Conservation (phyloP, 2,797 vertebrate species). For the Tapirus indicus region DNA sequence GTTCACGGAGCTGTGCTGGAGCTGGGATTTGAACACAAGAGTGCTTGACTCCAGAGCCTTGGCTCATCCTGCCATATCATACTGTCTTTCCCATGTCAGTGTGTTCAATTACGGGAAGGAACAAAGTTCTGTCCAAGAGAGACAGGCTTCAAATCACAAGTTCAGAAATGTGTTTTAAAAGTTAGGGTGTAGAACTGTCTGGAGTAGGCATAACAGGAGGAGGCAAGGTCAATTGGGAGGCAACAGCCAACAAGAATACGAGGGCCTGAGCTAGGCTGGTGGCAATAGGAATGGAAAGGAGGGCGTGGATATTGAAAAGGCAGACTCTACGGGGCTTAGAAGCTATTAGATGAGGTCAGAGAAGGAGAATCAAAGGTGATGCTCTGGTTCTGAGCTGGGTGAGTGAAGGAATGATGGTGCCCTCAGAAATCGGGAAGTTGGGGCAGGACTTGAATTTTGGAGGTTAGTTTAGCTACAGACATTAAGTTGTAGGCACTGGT, state of each 20-base stretch:
- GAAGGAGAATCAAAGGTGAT: not conserved
- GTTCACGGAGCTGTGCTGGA: not conserved
- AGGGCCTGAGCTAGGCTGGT: not conserved
- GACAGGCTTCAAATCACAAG: not conserved
- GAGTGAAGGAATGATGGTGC: not conserved
- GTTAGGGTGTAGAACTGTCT: not conserved
- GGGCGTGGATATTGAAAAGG: not conserved
- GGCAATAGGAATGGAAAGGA: not conserved
- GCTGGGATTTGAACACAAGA: not conserved
- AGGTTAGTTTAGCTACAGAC: not conserved
- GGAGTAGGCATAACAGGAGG: not conserved
- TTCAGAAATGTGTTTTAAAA: slow-evolving; percentile 32
- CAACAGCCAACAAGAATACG: not conserved
- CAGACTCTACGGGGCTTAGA: not conserved
- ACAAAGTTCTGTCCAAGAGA: not conserved
- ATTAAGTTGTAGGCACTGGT: not conserved
- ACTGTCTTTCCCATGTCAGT: not conserved
- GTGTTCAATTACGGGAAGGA: not conserved
- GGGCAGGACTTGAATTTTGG: not conserved
- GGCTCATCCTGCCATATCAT: not conserved
- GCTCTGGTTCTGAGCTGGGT: not conserved
- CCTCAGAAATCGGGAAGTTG: not conserved
- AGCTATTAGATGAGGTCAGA: not conserved
- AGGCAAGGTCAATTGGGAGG: not conserved
- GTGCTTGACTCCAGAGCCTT: not conserved